Evolutionary conservation across 1,140 invertebrate genomes (phyloP), one percentile per base, ranked within the genome.

Genomic region (Hylaeus anthracinus): DNA sequence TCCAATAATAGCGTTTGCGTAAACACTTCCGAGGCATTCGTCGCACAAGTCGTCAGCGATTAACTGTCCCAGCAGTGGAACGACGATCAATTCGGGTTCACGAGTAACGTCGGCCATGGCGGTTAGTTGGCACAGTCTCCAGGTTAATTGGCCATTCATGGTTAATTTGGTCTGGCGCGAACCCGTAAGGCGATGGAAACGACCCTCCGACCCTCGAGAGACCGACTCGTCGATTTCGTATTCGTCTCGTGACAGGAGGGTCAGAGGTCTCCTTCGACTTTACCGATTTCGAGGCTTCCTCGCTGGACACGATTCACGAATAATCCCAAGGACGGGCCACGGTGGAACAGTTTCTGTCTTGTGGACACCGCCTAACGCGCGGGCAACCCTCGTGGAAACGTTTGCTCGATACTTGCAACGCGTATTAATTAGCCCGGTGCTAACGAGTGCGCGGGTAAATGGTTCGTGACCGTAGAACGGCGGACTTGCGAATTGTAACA

Each of bases 81-180:
- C 37, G 69, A 4, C 82, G 86, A 86, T 87, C 87, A 86, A 88
- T 88, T 87, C 70, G 77, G 26, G 66, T 65, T 14, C 76, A 26
- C 69, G 69, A 71, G 64, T 80, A 64, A 77, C 77, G 69, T 72
- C 82, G 87, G 86, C 88, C 88, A 88, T 83, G 83, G 88, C 72
- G 90, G 90, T 92, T 88, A 90, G 81, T 74, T 82, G 61, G 90
- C 89, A 88, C 91, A 89, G 89, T 93, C 88, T 87, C 83, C 88
- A 91, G 89, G 90, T 92, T 93, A 92, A 93, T 93, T 93, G 91
- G 90, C 87, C 90, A 92, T 93, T 93, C 92, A 93, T 91, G 87
- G 89, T 91, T 92, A 93, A 93, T 92, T 92, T 91, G 91, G 87
- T 92, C 89, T 83, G 80, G 78, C 73, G 82, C 69, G 86, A 86